phyloP scores from a whole-genome alignment of 1,140 invertebrate genomes.

The Asbolus verrucosus region DNA sequence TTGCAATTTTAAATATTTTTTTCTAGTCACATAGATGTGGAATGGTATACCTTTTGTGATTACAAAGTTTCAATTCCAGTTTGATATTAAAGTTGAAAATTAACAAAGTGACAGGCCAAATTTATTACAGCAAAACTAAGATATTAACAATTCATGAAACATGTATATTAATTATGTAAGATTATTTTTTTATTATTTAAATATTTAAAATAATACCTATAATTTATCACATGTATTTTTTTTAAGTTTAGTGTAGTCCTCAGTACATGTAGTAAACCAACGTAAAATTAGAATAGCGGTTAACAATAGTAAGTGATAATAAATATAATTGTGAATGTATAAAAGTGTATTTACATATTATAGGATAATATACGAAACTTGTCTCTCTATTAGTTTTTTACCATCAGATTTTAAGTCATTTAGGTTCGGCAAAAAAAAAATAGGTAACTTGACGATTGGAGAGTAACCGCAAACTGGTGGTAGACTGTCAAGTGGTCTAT shows the following conservation, averaged over 20 bases:
- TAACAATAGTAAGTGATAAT: conserved; percentile 50
- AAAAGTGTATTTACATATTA: conserved; percentile 48
- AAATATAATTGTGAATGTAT: conserved; percentile 51
- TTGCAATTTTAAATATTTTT: no score
- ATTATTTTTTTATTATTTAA: conserved; percentile 22
- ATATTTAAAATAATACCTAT: conserved; percentile 15
- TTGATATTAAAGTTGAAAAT: background rate
- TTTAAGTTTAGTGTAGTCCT: conserved; percentile 46
- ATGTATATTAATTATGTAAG: conserved; percentile 21
- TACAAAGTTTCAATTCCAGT: conserved; percentile 17
- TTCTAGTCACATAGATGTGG: no score
- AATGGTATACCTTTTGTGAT: no score
- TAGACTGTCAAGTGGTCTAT: no score
- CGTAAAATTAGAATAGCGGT: conserved; percentile 43
- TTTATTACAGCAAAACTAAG: background rate
- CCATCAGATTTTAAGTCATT: conserved; percentile 13
- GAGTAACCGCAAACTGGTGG: no score
- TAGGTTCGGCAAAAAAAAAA: no score
- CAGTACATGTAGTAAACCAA: conserved; percentile 18
- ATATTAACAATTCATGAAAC: no score
- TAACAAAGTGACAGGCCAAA: no score
- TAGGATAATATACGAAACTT: conserved; percentile 26
- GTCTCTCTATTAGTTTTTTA: conserved; percentile 24
- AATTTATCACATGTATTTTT: conserved; percentile 43
- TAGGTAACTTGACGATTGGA: no score